These are phyloP conservation scores for Myotis brandtii DNA, from an alignment of 2,113 vertebrate species.

Conservation along the genomic window DNA sequence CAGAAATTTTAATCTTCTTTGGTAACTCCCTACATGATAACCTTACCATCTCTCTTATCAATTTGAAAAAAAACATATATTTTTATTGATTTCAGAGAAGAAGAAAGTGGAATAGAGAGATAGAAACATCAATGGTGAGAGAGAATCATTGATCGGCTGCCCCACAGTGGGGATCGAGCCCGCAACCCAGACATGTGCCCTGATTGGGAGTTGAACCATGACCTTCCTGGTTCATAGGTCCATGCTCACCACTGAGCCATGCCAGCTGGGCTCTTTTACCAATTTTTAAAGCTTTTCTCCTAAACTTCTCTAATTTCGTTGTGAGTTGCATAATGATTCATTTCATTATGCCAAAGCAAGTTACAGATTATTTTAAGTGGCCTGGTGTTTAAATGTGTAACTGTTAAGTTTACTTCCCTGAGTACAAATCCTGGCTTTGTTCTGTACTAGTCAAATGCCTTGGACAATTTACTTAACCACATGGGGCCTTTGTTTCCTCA, in stretches of 20 bases:
- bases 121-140: no score
- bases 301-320: background rate
- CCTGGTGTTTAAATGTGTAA: background rate
- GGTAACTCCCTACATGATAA: background rate
- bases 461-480: background rate
- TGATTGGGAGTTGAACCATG: no score
- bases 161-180: no score
- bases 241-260: no score
- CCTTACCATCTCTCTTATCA: background rate
- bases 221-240: no score
- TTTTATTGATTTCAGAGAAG: no score
- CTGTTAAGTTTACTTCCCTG: background rate
- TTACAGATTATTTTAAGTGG: background rate
- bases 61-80: background rate
- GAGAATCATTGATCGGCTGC: no score
- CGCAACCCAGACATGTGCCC: no score
- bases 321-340: background rate
- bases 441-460: background rate
- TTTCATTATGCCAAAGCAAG: background rate
- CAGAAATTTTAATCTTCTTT: background rate
- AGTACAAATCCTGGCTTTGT: background rate
- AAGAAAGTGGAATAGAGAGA: no score
- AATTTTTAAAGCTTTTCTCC: background rate
- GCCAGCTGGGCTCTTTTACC: background rate
- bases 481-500: background rate